Evolutionary conservation across 53 echinoderm and acorn worm species (phyloP).

Genomic region (Zoroaster sp.): DNA sequence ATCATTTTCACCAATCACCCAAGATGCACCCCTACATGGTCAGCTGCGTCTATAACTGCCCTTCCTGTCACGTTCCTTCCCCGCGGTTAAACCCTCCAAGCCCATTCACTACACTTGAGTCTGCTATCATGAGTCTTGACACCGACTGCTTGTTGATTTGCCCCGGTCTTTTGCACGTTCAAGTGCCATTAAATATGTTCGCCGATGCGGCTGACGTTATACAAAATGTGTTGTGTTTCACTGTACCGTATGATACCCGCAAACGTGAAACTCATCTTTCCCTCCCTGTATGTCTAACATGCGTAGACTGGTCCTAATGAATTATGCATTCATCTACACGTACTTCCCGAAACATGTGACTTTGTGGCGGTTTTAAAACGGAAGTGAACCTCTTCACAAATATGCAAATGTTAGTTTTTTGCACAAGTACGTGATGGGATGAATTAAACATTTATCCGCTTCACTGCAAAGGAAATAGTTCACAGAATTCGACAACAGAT

Average conservation of each 20-base stretch:
- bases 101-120: not conserved
- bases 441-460: slow-evolving; percentile 16
- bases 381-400: not conserved
- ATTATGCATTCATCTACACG: not conserved
- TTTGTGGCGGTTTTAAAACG: not conserved
- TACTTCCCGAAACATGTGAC: not conserved
- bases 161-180: slow-evolving; percentile 2
- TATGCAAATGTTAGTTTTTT: not conserved
- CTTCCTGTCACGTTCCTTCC: not conserved
- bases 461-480: not conserved
- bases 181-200: not conserved
- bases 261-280: not conserved
- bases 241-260: not conserved
- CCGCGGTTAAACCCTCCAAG: not conserved
- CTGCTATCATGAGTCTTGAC: not conserved
- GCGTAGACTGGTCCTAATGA: not conserved
- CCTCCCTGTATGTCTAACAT: not conserved
- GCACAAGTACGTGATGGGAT: not conserved
- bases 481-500: not conserved
- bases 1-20: too few species aligned
- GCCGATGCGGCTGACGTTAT: not conserved
- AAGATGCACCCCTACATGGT: too few species aligned
- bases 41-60: too few species aligned
- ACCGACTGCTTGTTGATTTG: not conserved
- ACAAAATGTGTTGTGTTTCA: not conserved